Evolutionary conservation across 2,797 vertebrate species (phyloP).

Genomic region (Arctocebus calabarensis): DNA sequence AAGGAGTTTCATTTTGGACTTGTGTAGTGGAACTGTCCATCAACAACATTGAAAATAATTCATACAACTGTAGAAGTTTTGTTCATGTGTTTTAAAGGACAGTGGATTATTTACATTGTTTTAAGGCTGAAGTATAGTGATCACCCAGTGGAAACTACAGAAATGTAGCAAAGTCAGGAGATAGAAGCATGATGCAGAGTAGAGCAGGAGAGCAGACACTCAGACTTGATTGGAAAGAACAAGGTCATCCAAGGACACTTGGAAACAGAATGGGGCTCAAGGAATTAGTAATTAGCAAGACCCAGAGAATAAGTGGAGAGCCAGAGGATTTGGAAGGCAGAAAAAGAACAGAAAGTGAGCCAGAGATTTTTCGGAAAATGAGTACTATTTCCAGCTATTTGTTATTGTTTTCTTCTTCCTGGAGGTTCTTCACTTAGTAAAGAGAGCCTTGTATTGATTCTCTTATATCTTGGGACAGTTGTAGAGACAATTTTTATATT

Average conservation of each 20-base stretch:
- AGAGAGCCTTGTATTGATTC: not conserved
- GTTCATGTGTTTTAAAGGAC: not conserved
- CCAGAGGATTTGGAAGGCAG: slow-evolving; percentile 72
- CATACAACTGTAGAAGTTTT: not conserved
- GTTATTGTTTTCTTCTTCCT: slow-evolving; percentile 49
- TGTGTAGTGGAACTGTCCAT: not conserved
- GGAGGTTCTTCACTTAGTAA: slow-evolving; percentile 3
- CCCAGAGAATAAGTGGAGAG: slow-evolving; percentile 33
- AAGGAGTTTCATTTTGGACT: not conserved
- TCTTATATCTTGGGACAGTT: not conserved
- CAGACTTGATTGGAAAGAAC: slow-evolving; percentile 56
- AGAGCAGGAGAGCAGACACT: slow-evolving; percentile 52
- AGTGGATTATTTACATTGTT: not conserved
- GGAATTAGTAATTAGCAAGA: slow-evolving; percentile 59
- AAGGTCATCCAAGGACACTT: slow-evolving; percentile 73
- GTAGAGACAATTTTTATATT: not conserved
- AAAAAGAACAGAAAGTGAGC: slow-evolving; percentile 56
- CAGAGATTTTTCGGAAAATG: slow-evolving; percentile 67
- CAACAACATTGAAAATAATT: not conserved
- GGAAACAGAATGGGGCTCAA: slow-evolving; percentile 55
- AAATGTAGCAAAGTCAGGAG: slow-evolving; percentile 20
- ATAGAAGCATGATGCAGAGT: not conserved
- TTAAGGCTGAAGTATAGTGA: slow-evolving; percentile 17
- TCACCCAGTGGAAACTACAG: slow-evolving; percentile 24
- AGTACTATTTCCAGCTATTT: slow-evolving; percentile 50